Evolutionary conservation across 92 coral and sea anemone species (phyloP).

Genomic region (Chrysogorgia sp.): DNA sequence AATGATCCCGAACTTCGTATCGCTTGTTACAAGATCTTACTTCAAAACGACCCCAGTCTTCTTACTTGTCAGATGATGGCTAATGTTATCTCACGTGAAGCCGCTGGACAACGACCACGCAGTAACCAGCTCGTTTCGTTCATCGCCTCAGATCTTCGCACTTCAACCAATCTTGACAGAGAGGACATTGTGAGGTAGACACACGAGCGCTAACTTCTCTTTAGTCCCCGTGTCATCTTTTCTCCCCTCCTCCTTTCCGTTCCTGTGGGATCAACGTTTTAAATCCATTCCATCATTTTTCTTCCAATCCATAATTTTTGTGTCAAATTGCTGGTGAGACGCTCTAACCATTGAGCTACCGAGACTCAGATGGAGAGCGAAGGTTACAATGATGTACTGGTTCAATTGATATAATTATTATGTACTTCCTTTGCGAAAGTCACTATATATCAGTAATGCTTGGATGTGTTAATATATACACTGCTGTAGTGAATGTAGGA

Average conservation of each 20-base stretch:
- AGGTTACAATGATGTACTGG: too few relatives aligned
- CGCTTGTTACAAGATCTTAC: slow-evolving; percentile 68
- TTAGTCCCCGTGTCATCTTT: neutral
- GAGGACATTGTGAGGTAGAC: slow-evolving; percentile 38
- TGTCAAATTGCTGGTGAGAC: too few relatives aligned
- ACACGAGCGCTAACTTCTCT: neutral
- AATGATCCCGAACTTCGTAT: slow-evolving; percentile 84
- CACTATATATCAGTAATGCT: too few relatives aligned
- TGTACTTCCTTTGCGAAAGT: too few relatives aligned
- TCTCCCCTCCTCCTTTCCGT: neutral
- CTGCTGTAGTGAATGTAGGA: too few relatives aligned
- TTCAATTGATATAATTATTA: too few relatives aligned
- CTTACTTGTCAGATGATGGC: slow-evolving; percentile 72
- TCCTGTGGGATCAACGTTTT: neutral
- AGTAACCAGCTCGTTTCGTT: slow-evolving; percentile 87
- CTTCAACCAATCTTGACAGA: slow-evolving; percentile 67
- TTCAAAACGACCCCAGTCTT: slow-evolving; percentile 66
- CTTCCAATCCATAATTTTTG: neutral
- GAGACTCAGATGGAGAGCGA: too few relatives aligned
- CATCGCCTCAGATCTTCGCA: slow-evolving; percentile 69
- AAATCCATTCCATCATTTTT: neutral
- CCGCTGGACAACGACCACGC: slow-evolving; percentile 59
- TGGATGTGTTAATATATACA: too few relatives aligned
- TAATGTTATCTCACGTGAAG: slow-evolving; percentile 70
- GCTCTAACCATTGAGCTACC: too few relatives aligned